Evolutionary conservation across 2,113 vertebrate genomes (phyloP), one percentile per base, ranked within the genome.

Genomic region (Toxostoma redivivum): DNA sequence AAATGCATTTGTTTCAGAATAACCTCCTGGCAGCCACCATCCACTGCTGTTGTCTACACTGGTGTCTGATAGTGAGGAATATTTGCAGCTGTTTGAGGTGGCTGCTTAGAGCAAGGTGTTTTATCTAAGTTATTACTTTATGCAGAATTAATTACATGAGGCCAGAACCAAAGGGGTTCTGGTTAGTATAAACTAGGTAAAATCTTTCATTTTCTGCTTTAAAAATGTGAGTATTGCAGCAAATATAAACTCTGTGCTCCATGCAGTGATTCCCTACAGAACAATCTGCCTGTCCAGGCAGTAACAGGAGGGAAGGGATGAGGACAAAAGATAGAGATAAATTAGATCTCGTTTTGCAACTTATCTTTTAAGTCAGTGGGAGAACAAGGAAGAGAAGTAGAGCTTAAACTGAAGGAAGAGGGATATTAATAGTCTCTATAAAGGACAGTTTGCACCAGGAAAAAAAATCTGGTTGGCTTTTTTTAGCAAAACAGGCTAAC

Each of bases 1-100:
- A 95, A 98, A 96, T 60, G 69, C 83, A 14, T 96, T 97, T 97
- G 80, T 97, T 97, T 94, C 88, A 81, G 81, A 51, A 8, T 82
- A 95, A 73, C 66, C 73, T 51, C 90, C 78, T 54, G 73, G 58
- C 31, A 27, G 30, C 14, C 4, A 5, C 40, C 62, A 16, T 96
- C 78, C 57, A n/a, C 86, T 84, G 69, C 77, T 97, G 88, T 95
- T 97, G 90, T 95, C 94, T 97, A 96, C 82, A n/a, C 51, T 74
- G 88, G 89, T 60, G 73, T 80, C 73, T 91, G 93, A 56, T 78
- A 57, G 56, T 5, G 40, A 80, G 81, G 67, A 94, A 57, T 92
- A 30, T 61, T 53, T 44, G 27, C 25, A 70, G 58, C 89, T 90
- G 25, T 60, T 94, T 33, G 74, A 92, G 51, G 50, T 90, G 91